phyloP scores from a whole-genome alignment of 1,140 invertebrate species.

The Periplaneta americana region DNA sequence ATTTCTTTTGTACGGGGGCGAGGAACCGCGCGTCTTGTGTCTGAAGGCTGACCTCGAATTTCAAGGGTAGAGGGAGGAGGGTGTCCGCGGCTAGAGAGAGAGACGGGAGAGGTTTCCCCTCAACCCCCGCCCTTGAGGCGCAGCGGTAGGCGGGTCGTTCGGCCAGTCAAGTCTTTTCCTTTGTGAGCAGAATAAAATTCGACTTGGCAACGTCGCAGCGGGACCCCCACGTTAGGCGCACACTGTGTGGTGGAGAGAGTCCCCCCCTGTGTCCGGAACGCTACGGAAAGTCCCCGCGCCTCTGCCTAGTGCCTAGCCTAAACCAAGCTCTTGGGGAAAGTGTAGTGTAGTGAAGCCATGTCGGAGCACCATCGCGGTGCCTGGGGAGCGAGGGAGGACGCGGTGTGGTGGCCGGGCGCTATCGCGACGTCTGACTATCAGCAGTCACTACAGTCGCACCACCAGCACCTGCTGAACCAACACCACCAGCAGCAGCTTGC shows the following conservation, averaged over 20 bases:
- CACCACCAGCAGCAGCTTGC: slow-evolving; percentile 48
- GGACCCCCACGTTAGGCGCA: slow-evolving; percentile 29
- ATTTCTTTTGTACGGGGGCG: not conserved
- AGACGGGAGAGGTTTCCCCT: not conserved
- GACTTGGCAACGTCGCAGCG: slow-evolving; percentile 33
- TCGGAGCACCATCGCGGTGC: slow-evolving; percentile 21
- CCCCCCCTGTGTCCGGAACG: slow-evolving; percentile 23
- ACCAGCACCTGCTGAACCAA: slow-evolving; percentile 41
- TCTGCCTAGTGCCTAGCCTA: slow-evolving; percentile 9
- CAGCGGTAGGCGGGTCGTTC: slow-evolving; percentile 25
- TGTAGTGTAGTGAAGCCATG: slow-evolving; percentile 17
- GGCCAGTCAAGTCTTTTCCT: slow-evolving; percentile 34
- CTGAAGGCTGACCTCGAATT: slow-evolving; percentile 46
- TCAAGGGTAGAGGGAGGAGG: slow-evolving; percentile 36
- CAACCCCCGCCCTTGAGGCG: not conserved
- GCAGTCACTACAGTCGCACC: slow-evolving; percentile 43
- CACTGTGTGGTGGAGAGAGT: slow-evolving; percentile 14
- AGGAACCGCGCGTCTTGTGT: slow-evolving; percentile 25
- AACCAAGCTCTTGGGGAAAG: slow-evolving; percentile 7
- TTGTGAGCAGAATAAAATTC: slow-evolving; percentile 40
- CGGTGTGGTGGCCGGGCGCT: slow-evolving; percentile 55
- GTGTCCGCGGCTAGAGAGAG: too few relatives aligned
- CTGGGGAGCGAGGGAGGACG: slow-evolving; percentile 39
- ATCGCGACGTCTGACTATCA: slow-evolving; percentile 26
- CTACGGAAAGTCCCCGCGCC: slow-evolving; percentile 9